Conservation (phyloP, 2,113 vertebrate species). For the Daphoenositta chrysoptera region DNA sequence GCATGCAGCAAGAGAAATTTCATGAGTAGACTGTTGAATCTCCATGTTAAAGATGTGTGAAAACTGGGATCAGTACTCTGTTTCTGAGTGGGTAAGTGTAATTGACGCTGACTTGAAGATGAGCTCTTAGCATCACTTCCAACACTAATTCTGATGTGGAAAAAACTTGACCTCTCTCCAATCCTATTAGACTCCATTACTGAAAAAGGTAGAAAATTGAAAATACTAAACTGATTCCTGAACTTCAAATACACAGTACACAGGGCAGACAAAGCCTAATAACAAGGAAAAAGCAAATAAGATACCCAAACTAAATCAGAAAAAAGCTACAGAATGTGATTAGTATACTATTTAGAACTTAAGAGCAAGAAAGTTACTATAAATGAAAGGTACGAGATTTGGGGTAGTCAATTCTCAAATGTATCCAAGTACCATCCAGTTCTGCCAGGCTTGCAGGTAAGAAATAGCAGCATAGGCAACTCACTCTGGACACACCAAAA, state of each 20-base stretch:
- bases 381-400: neutral
- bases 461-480: neutral
- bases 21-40: neutral
- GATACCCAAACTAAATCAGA: neutral
- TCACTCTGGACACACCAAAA: neutral
- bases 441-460: neutral
- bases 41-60: neutral
- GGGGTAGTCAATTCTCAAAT: neutral
- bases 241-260: neutral
- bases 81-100: neutral
- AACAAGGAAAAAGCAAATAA: neutral
- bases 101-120: neutral
- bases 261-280: neutral
- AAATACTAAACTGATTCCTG: neutral
- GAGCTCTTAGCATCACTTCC: neutral
- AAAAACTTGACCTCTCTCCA: neutral
- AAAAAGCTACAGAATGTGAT: neutral
- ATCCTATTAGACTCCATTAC: neutral
- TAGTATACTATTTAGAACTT: neutral
- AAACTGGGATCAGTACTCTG: neutral
- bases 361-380: neutral
- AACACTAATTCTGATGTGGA: neutral
- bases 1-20: neutral
- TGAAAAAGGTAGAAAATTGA: neutral
- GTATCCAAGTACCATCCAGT: neutral